Percentiles rank a stretch among this genome's conserved stretches.
Evolutionary conservation across 2,797 vertebrate species (phyloP).

Genomic region (Cryptoprocta ferox): DNA sequence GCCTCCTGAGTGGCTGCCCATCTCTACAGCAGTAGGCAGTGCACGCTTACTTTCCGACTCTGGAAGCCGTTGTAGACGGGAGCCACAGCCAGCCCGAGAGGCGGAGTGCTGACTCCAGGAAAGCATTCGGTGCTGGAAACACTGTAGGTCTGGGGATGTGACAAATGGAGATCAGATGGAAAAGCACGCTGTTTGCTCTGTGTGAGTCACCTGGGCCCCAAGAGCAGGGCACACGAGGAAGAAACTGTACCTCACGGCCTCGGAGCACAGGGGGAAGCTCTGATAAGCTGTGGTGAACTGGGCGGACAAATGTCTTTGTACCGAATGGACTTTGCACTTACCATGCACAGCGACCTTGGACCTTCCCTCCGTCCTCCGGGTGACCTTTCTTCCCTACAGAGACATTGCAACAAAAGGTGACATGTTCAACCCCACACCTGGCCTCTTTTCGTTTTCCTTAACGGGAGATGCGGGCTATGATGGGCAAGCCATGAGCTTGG

Average conservation of each 20-base stretch:
- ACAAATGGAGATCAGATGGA: rapidly evolving
- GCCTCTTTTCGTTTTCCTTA: neutral
- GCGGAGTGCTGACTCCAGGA: neutral
- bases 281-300: rapidly evolving
- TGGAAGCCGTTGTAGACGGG: too few species aligned
- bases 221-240: rapidly evolving
- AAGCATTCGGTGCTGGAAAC: neutral
- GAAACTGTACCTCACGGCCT: rapidly evolving
- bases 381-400: neutral
- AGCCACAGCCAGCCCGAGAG: too few species aligned
- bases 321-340: rapidly evolving
- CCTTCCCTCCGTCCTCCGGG: neutral
- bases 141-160: too few species aligned
- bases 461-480: rapidly evolving
- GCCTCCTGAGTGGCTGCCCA: too few species aligned
- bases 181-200: neutral
- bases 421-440: rapidly evolving
- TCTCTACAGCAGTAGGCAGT: rapidly evolving
- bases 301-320: rapidly evolving
- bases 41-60: neutral
- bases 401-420: too few species aligned
- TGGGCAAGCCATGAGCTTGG: neutral
- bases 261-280: rapidly evolving
- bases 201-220: rapidly evolving
- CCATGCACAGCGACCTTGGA: rapidly evolving